Evolutionary conservation across 2,888 invertebrate species (phyloP), one percentile per base, ranked within the genome.

Genomic region (Hylaea fasciaria): DNA sequence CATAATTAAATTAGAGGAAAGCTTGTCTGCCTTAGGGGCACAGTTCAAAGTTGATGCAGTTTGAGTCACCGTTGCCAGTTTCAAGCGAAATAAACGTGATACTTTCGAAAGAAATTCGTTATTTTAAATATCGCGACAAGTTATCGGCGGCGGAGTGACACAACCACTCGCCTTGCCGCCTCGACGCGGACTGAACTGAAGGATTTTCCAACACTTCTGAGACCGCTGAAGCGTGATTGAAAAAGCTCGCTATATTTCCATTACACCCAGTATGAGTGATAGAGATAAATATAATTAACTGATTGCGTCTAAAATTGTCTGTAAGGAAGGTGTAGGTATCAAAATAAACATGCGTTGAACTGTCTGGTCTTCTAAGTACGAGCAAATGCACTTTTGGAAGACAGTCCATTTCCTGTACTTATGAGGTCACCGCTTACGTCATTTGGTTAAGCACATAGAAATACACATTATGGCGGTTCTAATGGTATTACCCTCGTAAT

Each of bases 131-230:
- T 70, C 78, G 81, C 79, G 85, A 77, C 78, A 80, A 76, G 68
- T 77, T 65, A 58, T 59, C 69, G 72, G 77, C 81, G 81, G 78
- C 77, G 62, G 69, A 64, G 70, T 62, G 65, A 74, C 69, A 81
- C 86, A 72, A 80, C 87, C 86, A 80, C 79, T 68, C 82, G 79
- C 80, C 82, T 74, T 74, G 86, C 89, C 90, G 90, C 89, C 76
- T 80, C 71, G 80, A 75, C 89, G 89, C 91, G 90, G 86, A 91
- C 91, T 90, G 85, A 87, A 91, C 91, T 90, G 85, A 87, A 86
- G 68, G 48, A 76, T 76, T 76, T 77, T 73, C 71, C 68, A 57
- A 66, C 75, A 69, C 64, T 85, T 80, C 74, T 80, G 76, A 76
- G 76, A 76, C 77, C 52, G 72, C 72, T 70, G 66, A 66, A 74